Evolutionary conservation across 2,797 vertebrate genomes (phyloP), one percentile per base, ranked within the genome.

Genomic region (Neopelma chrysocephalum): DNA sequence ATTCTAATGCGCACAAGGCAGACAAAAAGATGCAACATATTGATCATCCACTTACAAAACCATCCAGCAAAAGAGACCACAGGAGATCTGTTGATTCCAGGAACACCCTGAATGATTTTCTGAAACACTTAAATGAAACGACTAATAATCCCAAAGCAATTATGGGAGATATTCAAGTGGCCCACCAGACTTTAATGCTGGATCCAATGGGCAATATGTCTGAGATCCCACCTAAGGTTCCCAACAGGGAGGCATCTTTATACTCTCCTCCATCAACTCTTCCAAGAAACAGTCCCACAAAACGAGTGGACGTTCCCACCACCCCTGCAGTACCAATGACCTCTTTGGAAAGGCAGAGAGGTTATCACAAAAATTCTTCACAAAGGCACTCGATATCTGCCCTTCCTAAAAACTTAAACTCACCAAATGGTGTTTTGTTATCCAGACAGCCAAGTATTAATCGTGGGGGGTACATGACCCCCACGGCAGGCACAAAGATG

Each of bases 181-280:
- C 99, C 42, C 98, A 99, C 93, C 99, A 98, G 88, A 99, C 99
- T 89, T 98, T 99, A 90, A 99, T 99, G 98, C 97, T 99, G 96
- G 99, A 99, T 96, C 98, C 99, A 29, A 98, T 99, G 98, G 98
- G 98, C 90, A 98, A 99, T 78, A 98, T 99, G 97, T 98, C 98
- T 15, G 99, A 99, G 98, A 96, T 99, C 58, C 99, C 99, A 6
- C 99, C 99, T 21, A 99, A 98, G 94, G 99, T 99, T 87, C 99
- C 99, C 68, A 99, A 99, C 96, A 98, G 99, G 79, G 99, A 99
- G 96, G 99, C 99, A 0, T 99, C 99, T 2, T 98, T 99, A 10
- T 99, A 99, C 93, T 99, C 99, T 42, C 99, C 99, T 70, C 99
- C 99, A 34, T 99, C 99, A 7, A 99, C 99, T 69, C 98, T 99